phyloP scores from a whole-genome alignment of 1,140 invertebrate species.

The Philotrypesis tridentata region DNA sequence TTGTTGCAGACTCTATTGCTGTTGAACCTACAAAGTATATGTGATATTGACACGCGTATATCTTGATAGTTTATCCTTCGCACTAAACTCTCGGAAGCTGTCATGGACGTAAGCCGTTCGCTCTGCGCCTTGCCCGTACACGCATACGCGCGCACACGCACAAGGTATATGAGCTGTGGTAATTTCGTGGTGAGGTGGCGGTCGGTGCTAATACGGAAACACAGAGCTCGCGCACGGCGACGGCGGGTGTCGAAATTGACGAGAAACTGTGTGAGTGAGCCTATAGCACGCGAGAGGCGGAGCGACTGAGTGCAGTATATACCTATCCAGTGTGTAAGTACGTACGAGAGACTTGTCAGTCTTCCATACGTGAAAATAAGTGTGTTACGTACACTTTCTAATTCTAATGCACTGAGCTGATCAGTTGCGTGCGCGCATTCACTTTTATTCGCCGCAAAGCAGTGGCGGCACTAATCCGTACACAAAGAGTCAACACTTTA shows the following conservation, averaged over 20 bases:
- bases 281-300: not conserved
- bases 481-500: not conserved
- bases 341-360: not conserved
- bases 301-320: not conserved
- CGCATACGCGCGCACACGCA: too few relatives aligned
- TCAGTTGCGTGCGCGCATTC: not conserved
- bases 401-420: not conserved
- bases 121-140: not conserved
- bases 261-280: not conserved
- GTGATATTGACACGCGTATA: not conserved
- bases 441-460: not conserved
- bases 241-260: not conserved
- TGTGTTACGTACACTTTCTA: not conserved
- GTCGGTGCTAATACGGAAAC: not conserved
- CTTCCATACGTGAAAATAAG: not conserved
- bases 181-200: not conserved
- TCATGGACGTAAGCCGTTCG: not conserved
- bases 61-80: not conserved
- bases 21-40: not conserved
- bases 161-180: not conserved
- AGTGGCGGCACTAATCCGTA: not conserved
- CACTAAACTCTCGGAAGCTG: not conserved
- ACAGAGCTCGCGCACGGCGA: not conserved
- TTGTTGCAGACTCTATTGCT: too few relatives aligned
- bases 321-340: not conserved